Conservation (phyloP, 2,113 vertebrate genomes). For the Alligator mississippiensis region DNA sequence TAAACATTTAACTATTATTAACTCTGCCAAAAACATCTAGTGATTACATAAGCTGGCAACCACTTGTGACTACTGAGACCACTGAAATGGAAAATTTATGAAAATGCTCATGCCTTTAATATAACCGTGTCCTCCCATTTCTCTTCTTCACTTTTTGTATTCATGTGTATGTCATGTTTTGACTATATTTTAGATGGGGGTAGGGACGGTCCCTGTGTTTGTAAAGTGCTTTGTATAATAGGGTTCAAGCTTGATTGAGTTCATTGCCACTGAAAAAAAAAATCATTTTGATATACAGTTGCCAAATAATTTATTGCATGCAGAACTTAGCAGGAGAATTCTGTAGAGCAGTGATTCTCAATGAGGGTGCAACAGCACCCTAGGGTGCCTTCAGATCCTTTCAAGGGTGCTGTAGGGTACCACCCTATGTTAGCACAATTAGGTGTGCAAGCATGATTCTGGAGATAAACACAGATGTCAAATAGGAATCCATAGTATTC, state of each 20-base stretch:
- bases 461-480: too few relatives aligned
- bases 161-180: slow-evolving; percentile 19
- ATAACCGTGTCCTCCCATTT: slow-evolving; percentile 38
- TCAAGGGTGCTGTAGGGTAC: too few relatives aligned
- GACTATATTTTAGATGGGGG: slow-evolving; percentile 44
- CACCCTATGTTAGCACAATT: too few relatives aligned
- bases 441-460: too few relatives aligned
- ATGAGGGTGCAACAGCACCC: background rate
- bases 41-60: background rate
- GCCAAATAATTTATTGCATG: background rate
- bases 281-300: slow-evolving; percentile 1
- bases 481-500: too few relatives aligned
- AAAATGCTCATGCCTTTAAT: background rate
- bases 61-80: slow-evolving; percentile 26
- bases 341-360: background rate
- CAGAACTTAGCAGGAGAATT: background rate
- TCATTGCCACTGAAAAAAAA: slow-evolving; percentile 17
- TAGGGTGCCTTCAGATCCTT: background rate
- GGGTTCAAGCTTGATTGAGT: background rate
- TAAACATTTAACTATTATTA: background rate
- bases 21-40: background rate
- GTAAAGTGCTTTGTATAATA: background rate
- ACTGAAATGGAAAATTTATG: slow-evolving; percentile 61
- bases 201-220: slow-evolving; percentile 42
- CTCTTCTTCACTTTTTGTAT: slow-evolving; percentile 11